Conservation (phyloP, 2,797 vertebrate genomes). For the Acropternis orthonyx region DNA sequence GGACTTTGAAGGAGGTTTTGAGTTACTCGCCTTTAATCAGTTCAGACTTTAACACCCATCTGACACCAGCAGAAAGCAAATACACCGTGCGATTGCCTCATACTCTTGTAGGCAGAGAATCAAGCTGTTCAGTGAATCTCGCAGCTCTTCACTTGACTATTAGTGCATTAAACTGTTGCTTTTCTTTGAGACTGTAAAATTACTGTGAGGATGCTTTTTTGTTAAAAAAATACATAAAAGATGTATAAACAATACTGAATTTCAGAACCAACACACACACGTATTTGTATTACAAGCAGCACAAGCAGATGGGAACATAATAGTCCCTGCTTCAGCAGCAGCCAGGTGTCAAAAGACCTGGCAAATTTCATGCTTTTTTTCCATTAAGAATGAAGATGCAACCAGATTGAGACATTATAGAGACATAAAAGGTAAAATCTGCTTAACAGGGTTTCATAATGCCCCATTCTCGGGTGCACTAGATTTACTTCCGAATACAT, state of each 20-base stretch:
- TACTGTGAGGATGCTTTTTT: not conserved
- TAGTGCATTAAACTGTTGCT: not conserved
- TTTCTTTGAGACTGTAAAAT: not conserved
- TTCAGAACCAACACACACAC: not conserved
- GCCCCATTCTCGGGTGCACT: fast-evolving
- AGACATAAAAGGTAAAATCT: not conserved
- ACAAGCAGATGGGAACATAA: not conserved
- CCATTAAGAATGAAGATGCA: not conserved
- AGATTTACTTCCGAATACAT: not conserved
- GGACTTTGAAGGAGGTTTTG: not conserved
- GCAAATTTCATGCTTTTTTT: not conserved
- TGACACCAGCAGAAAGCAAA: fast-evolving
- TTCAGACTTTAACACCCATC: fast-evolving
- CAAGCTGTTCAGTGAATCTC: fast-evolving
- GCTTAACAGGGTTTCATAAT: not conserved
- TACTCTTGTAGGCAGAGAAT: fast-evolving
- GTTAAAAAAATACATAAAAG: not conserved
- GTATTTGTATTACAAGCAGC: not conserved
- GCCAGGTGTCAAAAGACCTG: not conserved
- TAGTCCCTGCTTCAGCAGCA: not conserved
- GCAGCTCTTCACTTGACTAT: not conserved
- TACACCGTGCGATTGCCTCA: fast-evolving
- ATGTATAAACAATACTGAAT: not conserved
- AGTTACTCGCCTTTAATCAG: not conserved
- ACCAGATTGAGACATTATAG: fast-evolving